Base-by-base conservation (phyloP, 2,888 invertebrate genomes). In the Aphidius colemani region DNA sequence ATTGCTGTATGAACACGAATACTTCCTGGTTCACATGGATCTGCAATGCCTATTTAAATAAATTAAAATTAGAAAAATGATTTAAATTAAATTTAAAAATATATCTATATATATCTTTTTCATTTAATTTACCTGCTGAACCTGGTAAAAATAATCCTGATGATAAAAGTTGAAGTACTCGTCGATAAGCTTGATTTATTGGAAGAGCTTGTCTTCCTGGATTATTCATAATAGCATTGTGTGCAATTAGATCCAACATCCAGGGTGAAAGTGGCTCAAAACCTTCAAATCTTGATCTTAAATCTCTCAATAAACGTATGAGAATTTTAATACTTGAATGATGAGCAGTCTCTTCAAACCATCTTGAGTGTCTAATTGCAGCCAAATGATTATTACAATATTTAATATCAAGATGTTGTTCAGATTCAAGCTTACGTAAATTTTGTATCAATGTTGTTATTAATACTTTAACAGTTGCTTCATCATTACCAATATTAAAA, bases 321-420 rank as follows among this genome's bases (percentile, higher is more conserved):
- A 99, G 84, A 7, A 95, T 94, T 86, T 97, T 97, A 66, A 98
- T 95, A 30, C 95, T 95, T 6, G 97, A 96, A 82, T 98, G 97
- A 79, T 95, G 96, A 0, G 96, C 96, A 78, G 97, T 96, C 82
- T 98, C 98, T 79, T 98, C 98, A 81, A 98, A 98, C 98, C 98
- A 99, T 41, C 96, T 89, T 65, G 95, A 94, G 83, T 98, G 98
- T 40, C 97, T 87, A 67, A 98, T 96, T 0, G 97, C 95, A 0
- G 96, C 94, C 75, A 97, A 84, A 81, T 98, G 96, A 61, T 93
- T 80, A 73, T 82, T 81, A 63, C 82, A 82, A 61, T 83, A 81
- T 72, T 88, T 88, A 11, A 85, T 85, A 67, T 89, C 88, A 75
- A 91, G 82, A 76, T 91, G 91, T 58, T 90, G 84, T 69, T 95